Evolutionary conservation across 2,113 vertebrate genomes (phyloP), one percentile per base, ranked within the genome.

Genomic region (Daphoenositta chrysoptera): DNA sequence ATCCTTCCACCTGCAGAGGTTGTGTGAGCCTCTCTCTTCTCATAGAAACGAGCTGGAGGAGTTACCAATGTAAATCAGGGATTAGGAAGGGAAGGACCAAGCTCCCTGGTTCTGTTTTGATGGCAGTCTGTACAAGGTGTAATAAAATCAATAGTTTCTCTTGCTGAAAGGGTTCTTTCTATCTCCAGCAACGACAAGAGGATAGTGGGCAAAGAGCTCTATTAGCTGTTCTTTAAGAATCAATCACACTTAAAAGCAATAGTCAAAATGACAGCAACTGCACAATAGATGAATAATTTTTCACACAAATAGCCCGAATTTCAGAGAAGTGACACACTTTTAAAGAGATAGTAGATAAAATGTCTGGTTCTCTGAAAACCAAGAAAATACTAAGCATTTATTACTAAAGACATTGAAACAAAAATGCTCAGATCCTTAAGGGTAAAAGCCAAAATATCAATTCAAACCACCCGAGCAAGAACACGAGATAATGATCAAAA

Each of bases 131-230:
- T 28, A 33, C 39, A 42, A 93, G 83, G 45, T 93, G 61, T 65
- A 90, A 95, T 54, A 78, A 93, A 95, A 95, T 90, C 75, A 90
- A 86, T 93, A 78, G 61, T 65, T 95, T 83, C 50, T 89, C 57
- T 56, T 31, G 22, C 60, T 90, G 79, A 89, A 88, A 86, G 39
- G 47, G 89, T 86, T 96, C 68, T 80, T 90, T 92, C 92, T 75
- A 11, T 96, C 83, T 54, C 19, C 64, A 95, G 75, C 71, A 80
- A 93, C 77, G 92, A 83, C 78, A 89, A 87, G 90, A 71, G 45
- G 54, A 90, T 23, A 88, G 85, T 68, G 85, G 79, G 58, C 71
- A 83, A 90, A 70, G 85, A 92, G 60, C 48, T 89, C 77, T 83
- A 56, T 80, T 90, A 91, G 77, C 69, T 93, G 80, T 27, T 94